phyloP scores from a whole-genome alignment of 2,113 vertebrate genomes.

The Nerophis ophidion region DNA sequence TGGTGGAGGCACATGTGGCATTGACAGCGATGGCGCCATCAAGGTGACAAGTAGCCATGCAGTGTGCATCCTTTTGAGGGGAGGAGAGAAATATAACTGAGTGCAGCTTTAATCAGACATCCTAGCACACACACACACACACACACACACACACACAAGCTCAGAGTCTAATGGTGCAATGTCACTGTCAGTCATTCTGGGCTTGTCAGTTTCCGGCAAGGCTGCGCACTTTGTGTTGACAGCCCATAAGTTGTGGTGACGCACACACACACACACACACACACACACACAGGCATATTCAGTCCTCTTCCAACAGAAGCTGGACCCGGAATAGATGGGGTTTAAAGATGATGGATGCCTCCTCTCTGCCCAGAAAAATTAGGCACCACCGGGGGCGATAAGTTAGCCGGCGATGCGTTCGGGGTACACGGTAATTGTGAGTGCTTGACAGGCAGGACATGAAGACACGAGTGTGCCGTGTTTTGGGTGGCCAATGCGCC shows the following conservation, averaged over 20 bases:
- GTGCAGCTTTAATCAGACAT: constrained; percentile 39
- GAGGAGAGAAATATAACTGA: constrained; percentile 35
- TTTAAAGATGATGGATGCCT: constrained; percentile 68
- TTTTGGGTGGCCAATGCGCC: constrained; percentile 22
- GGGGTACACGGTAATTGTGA: constrained; percentile 50
- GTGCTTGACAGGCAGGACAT: constrained; percentile 45
- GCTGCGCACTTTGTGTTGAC: constrained; percentile 68
- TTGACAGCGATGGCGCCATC: constrained; percentile 81
- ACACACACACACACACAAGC: constrained; percentile 17
- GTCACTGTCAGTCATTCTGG: constrained; percentile 68
- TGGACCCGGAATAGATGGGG: constrained; percentile 63
- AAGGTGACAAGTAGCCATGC: constrained; percentile 79
- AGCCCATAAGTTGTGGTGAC: constrained; percentile 66
- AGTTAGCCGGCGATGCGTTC: constrained; percentile 53
- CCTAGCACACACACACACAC: constrained; percentile 29
- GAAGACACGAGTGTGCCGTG: constrained; percentile 17
- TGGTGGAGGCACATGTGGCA: constrained; percentile 26
- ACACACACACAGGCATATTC: constrained; percentile 49
- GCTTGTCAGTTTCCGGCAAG: constrained; percentile 64
- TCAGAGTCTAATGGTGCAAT: constrained; percentile 45
- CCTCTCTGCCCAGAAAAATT: constrained; percentile 61
- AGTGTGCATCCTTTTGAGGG: constrained; percentile 29
- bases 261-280: constrained; percentile 22
- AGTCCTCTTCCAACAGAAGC: constrained; percentile 37
- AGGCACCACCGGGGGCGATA: constrained; percentile 50